Evolutionary conservation across 2,888 invertebrate species (phyloP), one percentile per base, ranked within the genome.

Genomic region (Griposia aprilina): DNA sequence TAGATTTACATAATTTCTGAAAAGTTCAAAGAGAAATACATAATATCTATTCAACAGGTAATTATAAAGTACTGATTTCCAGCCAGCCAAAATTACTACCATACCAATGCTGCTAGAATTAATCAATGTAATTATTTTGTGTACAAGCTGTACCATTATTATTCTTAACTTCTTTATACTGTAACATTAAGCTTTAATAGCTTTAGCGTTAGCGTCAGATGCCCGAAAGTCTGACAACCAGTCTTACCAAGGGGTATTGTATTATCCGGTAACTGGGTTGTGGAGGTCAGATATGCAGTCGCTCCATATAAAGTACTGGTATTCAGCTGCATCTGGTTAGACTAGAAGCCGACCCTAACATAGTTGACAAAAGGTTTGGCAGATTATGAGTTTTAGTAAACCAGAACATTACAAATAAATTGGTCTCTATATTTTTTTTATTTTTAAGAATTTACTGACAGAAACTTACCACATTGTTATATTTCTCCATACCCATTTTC

Each of bases 401-500:
- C 30, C 30, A 59, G 8, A 30, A 65, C n/a, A 36, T 57, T 10
- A 23, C 0, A 23, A 45, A 23, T 8, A 10, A 41, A 48, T 26
- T 48, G 26, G 7, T 20, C 17, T 30, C 0, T 20, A 4, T 0
- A 17, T 41, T n/a, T 4, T 45, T 45, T 15, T 20, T 30, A 4
- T 23, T 0, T 5, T 3, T 50, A 26, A 30, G 1, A 10, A 15
- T 11, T 17, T n/a, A 55, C 30, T 17, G 41, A 13, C 13, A 72
- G 60, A 30, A 52, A 90, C 92, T 92, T 92, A 95, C 95, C 93
- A 87, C 88, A 88, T 81, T 89, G 55, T 86, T 90, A 84, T 90
- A 87, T 86, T 94, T 94, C 83, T 95, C 95, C 93, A 95, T 93
- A 67, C 95, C 95, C 95, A 95, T 95, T 88, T 86, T 93, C 68